These are phyloP conservation scores for Saccostrea echinata DNA, from an alignment of 1,140 invertebrate genomes.

Conservation along the genomic window DNA sequence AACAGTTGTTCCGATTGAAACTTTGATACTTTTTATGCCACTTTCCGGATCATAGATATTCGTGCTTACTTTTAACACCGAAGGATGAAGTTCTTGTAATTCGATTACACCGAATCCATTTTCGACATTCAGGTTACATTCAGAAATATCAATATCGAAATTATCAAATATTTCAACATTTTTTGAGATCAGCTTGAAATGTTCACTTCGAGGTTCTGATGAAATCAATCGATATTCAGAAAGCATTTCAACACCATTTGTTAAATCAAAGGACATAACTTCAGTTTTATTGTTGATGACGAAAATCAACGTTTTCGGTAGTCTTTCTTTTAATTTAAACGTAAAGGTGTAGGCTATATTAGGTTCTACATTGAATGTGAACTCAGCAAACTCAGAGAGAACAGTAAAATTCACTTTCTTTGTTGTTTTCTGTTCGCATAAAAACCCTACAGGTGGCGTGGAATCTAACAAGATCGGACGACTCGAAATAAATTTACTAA, in stretches of 20 bases:
- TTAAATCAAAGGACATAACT: neutral
- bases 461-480: neutral
- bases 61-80: neutral
- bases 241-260: neutral
- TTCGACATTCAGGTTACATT: neutral
- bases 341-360: neutral
- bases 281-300: neutral
- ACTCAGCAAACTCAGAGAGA: neutral
- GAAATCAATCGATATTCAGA: slow-evolving; percentile 4
- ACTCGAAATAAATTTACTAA: neutral
- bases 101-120: neutral
- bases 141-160: neutral
- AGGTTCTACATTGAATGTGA: neutral
- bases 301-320: neutral
- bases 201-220: neutral
- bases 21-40: neutral
- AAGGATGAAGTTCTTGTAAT: neutral
- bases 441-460: neutral
- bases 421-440: neutral
- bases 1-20: neutral
- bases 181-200: neutral
- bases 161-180: neutral
- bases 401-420: neutral
- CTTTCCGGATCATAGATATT: neutral
- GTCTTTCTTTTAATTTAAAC: neutral